phyloP scores from a whole-genome alignment of 92 coral and sea anemone species.

The Plumapathes pennacea region DNA sequence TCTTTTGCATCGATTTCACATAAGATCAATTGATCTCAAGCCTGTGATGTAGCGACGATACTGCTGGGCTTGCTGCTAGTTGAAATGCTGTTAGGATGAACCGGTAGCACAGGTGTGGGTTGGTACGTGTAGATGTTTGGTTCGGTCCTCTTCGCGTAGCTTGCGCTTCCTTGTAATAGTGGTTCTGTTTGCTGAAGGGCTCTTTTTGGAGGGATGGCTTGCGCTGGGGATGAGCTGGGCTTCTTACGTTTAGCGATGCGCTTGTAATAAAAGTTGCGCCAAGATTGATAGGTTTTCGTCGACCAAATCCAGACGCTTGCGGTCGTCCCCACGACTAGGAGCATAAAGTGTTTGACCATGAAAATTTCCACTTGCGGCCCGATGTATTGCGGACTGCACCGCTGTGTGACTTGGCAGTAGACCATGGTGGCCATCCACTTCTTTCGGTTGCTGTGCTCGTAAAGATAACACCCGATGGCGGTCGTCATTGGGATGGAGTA shows the following conservation, averaged over 20 bases:
- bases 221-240: too few species aligned
- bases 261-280: conserved; percentile 77
- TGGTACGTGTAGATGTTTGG: too few species aligned
- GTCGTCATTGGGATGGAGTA: conserved; percentile 92
- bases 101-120: too few species aligned
- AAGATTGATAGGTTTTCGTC: conserved; percentile 83
- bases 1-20: too few species aligned
- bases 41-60: too few species aligned
- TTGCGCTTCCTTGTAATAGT: too few species aligned
- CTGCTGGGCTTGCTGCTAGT: too few species aligned
- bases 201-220: conserved; percentile 21
- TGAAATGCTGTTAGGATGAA: too few species aligned
- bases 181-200: too few species aligned
- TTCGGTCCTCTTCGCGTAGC: too few species aligned
- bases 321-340: conserved; percentile 85
- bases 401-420: conserved; percentile 56
- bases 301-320: conserved; percentile 99
- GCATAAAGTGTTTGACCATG: conserved; percentile 93
- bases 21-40: too few species aligned
- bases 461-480: conserved; percentile 89
- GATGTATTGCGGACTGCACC: conserved; percentile 52
- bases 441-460: conserved; percentile 86
- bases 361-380: conserved; percentile 84
- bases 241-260: conserved; percentile 24
- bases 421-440: conserved; percentile 65